Evolutionary conservation across 2,888 invertebrate genomes (phyloP).

Genomic region (Chromoteleia sp.): DNA sequence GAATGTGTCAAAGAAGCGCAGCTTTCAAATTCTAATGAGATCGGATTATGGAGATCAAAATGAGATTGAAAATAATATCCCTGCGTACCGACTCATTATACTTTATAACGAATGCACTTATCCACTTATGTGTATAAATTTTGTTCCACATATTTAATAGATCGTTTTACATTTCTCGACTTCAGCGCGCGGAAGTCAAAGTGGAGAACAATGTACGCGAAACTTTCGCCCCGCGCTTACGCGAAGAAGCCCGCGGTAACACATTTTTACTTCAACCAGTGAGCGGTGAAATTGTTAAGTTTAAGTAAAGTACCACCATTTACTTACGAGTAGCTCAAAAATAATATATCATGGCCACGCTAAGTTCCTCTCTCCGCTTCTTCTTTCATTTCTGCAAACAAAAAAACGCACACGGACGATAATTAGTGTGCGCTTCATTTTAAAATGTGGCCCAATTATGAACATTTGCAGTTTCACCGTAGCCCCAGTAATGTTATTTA

Average conservation of each 20-base stretch:
- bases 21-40: conserved; percentile 58
- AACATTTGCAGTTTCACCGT: conserved; percentile 1
- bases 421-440: conserved; percentile 20
- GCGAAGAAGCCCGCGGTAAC: conserved; percentile 55
- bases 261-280: conserved; percentile 63
- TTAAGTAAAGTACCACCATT: conserved; percentile 60
- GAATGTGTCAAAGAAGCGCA: conserved; percentile 45
- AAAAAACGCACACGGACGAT: conserved; percentile 8
- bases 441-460: conserved; percentile 4
- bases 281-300: conserved; percentile 64
- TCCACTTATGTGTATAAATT: conserved; percentile 49
- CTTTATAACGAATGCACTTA: conserved; percentile 27
- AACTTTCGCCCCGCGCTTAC: conserved; percentile 41
- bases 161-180: conserved; percentile 48
- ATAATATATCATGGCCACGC: conserved; percentile 52
- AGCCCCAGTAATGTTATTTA: too few species aligned
- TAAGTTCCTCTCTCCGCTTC: conserved; percentile 22
- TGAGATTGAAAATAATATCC: conserved; percentile 49
- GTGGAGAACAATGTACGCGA: conserved; percentile 62
- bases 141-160: conserved; percentile 46
- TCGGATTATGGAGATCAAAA: conserved; percentile 49
- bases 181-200: conserved; percentile 46
- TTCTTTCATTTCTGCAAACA: conserved; percentile 4
- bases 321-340: conserved; percentile 47
- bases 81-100: conserved; percentile 18